phyloP scores from a whole-genome alignment of 2,888 invertebrate genomes.

The Mythimna albipuncta region DNA sequence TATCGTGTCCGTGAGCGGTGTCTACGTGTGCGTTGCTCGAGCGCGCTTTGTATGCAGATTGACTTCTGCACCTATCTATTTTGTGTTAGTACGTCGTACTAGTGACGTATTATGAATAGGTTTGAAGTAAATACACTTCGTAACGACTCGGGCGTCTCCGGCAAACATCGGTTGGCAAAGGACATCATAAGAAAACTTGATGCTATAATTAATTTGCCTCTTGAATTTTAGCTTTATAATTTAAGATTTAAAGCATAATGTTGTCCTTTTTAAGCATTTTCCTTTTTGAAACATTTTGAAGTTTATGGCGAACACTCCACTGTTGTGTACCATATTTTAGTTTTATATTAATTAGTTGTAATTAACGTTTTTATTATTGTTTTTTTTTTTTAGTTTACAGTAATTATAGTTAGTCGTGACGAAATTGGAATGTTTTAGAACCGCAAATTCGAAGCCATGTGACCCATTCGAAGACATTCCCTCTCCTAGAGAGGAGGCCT shows the following conservation, averaged over 20 bases:
- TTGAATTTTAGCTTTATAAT: slow-evolving; percentile 36
- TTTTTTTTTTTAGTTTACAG: too few relatives aligned
- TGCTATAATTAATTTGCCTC: slow-evolving; percentile 50
- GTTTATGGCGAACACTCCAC: not conserved
- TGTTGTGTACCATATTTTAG: not conserved
- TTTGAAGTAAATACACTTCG: slow-evolving; percentile 53
- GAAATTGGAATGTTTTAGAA: too few relatives aligned
- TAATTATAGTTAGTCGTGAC: too few relatives aligned
- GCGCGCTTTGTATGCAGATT: too few relatives aligned
- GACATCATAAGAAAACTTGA: slow-evolving; percentile 39
- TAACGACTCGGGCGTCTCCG: slow-evolving; percentile 24
- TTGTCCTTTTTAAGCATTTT: slow-evolving; percentile 25
- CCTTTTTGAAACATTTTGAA: not conserved
- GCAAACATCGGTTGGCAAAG: slow-evolving; percentile 17
- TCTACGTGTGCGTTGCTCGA: too few relatives aligned
- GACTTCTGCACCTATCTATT: too few relatives aligned
- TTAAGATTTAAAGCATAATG: slow-evolving; percentile 13
- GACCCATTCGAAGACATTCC: too few relatives aligned
- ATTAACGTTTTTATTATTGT: too few relatives aligned
- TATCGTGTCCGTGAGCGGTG: too few relatives aligned
- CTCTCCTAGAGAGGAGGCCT: too few relatives aligned
- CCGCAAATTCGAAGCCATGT: too few relatives aligned
- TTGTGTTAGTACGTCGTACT: slow-evolving; percentile 63
- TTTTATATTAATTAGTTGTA: too few relatives aligned
- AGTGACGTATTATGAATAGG: slow-evolving; percentile 69